phyloP scores from a whole-genome alignment of 2,797 vertebrate genomes.

The Gambusia yucatana region DNA sequence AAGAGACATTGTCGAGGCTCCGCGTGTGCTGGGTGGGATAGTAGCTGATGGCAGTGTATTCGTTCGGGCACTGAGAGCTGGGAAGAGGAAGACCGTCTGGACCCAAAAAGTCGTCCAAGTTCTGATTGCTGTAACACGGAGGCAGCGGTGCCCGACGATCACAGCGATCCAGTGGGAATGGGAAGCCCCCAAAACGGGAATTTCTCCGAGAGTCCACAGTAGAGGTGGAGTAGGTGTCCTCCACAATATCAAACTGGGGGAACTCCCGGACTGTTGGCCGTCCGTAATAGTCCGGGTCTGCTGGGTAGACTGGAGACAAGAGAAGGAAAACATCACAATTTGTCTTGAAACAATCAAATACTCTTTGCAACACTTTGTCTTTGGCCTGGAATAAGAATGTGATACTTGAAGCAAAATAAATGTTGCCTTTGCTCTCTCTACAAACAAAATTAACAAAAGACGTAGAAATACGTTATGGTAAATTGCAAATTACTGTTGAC shows the following conservation, averaged over 20 bases:
- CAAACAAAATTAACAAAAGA: not conserved
- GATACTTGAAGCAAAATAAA: too few species aligned
- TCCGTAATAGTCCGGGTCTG: constrained; percentile 84
- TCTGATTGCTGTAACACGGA: constrained; percentile 94
- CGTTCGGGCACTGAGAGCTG: constrained; percentile 88
- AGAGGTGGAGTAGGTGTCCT: constrained; percentile 78
- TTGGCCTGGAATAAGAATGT: too few species aligned
- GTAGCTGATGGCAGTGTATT: constrained; percentile 96
- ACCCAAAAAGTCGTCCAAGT: constrained; percentile 93
- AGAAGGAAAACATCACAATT: not conserved
- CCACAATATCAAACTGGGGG: constrained; percentile 87
- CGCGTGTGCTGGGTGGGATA: constrained; percentile 88
- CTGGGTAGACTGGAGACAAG: constrained; percentile 79
- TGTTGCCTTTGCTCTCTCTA: too few species aligned
- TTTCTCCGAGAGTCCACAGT: constrained; percentile 80
- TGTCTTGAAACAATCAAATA: not conserved
- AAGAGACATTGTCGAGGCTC: constrained; percentile 80
- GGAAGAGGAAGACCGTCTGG: constrained; percentile 81
- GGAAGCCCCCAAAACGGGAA: constrained; percentile 91
- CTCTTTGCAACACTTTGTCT: not conserved
- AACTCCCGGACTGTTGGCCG: constrained; percentile 86
- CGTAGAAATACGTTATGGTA: not conserved
- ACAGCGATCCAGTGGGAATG: constrained; percentile 90
- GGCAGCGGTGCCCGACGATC: constrained; percentile 94
- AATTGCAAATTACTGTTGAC: not conserved